phyloP scores from a whole-genome alignment of 2,797 vertebrate genomes.

The Neosilurus hyrtlii region DNA sequence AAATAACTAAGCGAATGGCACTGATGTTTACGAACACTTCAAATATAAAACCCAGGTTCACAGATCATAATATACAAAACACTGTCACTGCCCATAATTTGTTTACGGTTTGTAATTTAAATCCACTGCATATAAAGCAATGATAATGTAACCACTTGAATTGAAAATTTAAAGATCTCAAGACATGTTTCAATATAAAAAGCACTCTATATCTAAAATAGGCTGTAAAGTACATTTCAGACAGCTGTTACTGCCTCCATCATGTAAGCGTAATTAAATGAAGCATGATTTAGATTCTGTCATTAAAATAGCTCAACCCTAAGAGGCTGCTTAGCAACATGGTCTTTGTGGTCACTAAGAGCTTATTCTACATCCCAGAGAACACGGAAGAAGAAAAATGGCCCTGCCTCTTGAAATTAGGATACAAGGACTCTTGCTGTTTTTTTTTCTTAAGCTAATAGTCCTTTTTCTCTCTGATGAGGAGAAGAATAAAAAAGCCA shows the following conservation, averaged over 20 bases:
- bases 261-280: constrained; percentile 65
- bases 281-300: constrained; percentile 59
- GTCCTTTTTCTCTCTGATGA: neutral
- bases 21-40: neutral
- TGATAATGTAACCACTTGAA: neutral
- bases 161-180: neutral
- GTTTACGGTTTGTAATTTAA: neutral
- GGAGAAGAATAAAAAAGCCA: neutral
- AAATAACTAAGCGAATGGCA: neutral
- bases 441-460: constrained; percentile 18
- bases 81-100: neutral
- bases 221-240: constrained; percentile 59
- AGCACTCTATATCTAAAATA: constrained; percentile 47
- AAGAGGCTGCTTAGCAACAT: constrained; percentile 58
- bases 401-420: constrained; percentile 29
- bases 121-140: neutral
- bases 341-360: constrained; percentile 45
- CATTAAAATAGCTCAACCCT: constrained; percentile 66
- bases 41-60: neutral
- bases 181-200: neutral
- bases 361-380: constrained; percentile 17
- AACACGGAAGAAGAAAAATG: constrained; percentile 44
- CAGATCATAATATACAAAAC: neutral
- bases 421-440: constrained; percentile 25
- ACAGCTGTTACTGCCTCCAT: constrained; percentile 42